Percentiles rank a stretch among this genome's conserved stretches.
Evolutionary conservation across 1,140 invertebrate genomes (phyloP).

Genomic region (Hyposmocoma kahamanoa): DNA sequence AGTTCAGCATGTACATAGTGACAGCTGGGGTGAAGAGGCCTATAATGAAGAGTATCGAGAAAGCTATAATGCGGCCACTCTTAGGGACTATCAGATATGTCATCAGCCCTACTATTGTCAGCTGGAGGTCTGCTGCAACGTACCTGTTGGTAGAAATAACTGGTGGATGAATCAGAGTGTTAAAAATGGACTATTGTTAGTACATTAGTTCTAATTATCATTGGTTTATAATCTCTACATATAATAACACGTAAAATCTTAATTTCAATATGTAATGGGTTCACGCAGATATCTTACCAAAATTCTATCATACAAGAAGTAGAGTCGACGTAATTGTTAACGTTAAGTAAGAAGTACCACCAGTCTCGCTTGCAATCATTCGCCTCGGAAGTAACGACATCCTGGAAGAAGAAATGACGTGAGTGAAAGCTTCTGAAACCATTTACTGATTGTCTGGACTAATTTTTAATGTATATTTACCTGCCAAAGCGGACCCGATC

Average conservation of each 20-base stretch:
- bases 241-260: neutral
- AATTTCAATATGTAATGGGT: neutral
- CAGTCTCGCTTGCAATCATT: conserved; percentile 73
- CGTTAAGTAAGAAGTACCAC: conserved; percentile 77
- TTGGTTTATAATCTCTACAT: neutral
- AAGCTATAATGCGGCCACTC: conserved; percentile 1
- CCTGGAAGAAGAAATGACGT: conserved; percentile 15
- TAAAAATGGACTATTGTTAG: neutral
- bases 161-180: neutral
- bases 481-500: conserved; percentile 31
- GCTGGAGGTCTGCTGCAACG: conserved; percentile 34
- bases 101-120: conserved; percentile 24
- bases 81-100: conserved; percentile 15
- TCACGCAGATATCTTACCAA: conserved; percentile 25
- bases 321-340: conserved; percentile 70
- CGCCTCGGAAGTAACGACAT: conserved; percentile 30
- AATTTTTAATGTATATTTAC: conserved; percentile 16
- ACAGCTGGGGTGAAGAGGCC: conserved; percentile 25
- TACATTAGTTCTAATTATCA: neutral
- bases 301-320: conserved; percentile 31
- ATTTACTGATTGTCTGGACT: neutral
- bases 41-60: conserved; percentile 21
- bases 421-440: neutral
- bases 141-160: conserved; percentile 26
- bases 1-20: conserved; percentile 28